Evolutionary conservation across 2,113 vertebrate genomes (phyloP).

Genomic region (Chaenocephalus aceratus): DNA sequence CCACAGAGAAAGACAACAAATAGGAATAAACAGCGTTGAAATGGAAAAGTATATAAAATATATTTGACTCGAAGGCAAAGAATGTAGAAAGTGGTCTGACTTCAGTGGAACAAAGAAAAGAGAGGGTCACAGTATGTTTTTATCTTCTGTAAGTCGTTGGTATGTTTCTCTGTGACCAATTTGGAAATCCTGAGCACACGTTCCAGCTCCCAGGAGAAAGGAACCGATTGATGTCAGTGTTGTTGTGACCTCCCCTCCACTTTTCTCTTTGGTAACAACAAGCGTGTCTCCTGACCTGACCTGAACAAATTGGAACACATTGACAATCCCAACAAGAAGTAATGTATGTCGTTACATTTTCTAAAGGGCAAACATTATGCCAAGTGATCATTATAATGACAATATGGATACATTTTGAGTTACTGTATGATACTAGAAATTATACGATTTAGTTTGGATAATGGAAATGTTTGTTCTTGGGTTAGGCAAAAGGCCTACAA

Average conservation of each 20-base stretch:
- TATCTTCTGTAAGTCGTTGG: not conserved
- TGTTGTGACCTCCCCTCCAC: not conserved
- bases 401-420: too few relatives aligned
- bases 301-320: not conserved
- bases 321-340: not conserved
- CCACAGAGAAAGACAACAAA: too few relatives aligned
- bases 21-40: too few relatives aligned
- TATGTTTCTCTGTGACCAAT: not conserved
- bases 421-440: too few relatives aligned
- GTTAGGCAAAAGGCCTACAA: too few relatives aligned
- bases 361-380: not conserved
- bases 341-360: not conserved
- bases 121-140: not conserved
- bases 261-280: not conserved
- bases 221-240: slow-evolving; percentile 11
- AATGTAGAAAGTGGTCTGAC: not conserved
- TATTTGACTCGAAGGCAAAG: too few relatives aligned
- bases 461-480: too few relatives aligned
- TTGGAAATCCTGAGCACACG: not conserved
- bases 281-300: not conserved
- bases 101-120: not conserved
- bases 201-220: not conserved
- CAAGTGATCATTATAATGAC: too few relatives aligned
- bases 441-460: too few relatives aligned
- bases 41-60: too few relatives aligned